A percentile compares a stretch with the other conserved stretches of the same genome.
These are phyloP conservation scores for Pterocles burchelli DNA, from an alignment of 2,113 vertebrate genomes.

Conservation along the genomic window DNA sequence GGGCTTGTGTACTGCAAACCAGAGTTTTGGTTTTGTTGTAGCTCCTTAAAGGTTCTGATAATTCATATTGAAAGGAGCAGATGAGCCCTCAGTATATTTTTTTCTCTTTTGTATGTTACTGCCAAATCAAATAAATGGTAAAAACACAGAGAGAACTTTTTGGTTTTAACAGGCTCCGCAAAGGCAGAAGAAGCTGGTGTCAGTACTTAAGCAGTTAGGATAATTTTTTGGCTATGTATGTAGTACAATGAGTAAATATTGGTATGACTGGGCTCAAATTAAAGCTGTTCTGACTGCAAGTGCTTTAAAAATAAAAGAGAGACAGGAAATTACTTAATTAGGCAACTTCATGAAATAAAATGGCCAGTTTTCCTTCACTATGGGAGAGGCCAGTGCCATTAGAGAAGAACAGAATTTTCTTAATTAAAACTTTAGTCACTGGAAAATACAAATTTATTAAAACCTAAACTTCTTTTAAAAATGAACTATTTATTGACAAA, in stretches of 20 bases:
- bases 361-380: not conserved
- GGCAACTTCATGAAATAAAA: not conserved
- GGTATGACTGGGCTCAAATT: not conserved
- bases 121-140: not conserved
- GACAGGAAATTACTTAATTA: not conserved
- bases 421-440: not conserved
- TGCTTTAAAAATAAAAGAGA: not conserved
- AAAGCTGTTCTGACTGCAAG: not conserved
- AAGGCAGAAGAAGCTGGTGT: not conserved
- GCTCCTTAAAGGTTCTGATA: not conserved
- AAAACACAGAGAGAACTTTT: not conserved
- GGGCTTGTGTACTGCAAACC: not conserved
- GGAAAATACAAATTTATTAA: not conserved
- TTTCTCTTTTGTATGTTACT: not conserved
- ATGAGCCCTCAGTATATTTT: not conserved
- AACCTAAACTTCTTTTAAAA: not conserved
- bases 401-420: not conserved
- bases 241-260: not conserved
- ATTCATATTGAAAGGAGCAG: not conserved
- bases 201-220: not conserved
- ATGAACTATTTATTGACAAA: not conserved
- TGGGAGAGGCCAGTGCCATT: not conserved
- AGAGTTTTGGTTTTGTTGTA: not conserved
- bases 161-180: not conserved
- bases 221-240: not conserved